Percentiles rank a stretch among this genome's conserved stretches.
phyloP scores from a whole-genome alignment of 2,888 invertebrate genomes.

The Amiota minor region DNA sequence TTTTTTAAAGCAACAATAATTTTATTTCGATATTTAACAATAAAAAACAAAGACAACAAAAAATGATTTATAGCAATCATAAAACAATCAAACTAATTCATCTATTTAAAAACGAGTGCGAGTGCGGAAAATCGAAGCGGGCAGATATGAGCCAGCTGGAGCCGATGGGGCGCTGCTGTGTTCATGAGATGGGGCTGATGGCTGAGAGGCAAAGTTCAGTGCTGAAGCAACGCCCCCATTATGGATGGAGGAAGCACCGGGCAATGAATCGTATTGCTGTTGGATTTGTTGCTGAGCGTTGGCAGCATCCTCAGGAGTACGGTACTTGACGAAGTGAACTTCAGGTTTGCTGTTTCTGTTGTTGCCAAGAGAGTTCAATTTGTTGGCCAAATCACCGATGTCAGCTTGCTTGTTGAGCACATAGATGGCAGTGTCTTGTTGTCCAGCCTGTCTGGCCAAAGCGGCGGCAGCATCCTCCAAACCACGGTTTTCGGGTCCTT shows the following conservation, averaged over 20 bases:
- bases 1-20: conserved; percentile 12
- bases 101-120: conserved; percentile 43
- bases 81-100: background rate
- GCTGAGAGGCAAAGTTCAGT: conserved; percentile 54
- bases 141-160: conserved; percentile 57
- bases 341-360: conserved; percentile 58
- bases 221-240: conserved; percentile 63
- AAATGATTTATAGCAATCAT: conserved; percentile 3
- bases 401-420: conserved; percentile 64
- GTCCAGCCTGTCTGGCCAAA: conserved; percentile 56
- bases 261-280: conserved; percentile 54
- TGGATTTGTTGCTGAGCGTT: conserved; percentile 56
- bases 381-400: conserved; percentile 53
- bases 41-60: background rate
- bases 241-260: conserved; percentile 51
- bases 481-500: conserved; percentile 58
- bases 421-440: conserved; percentile 64
- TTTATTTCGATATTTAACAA: conserved; percentile 22
- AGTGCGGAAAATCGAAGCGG: conserved; percentile 57
- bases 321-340: conserved; percentile 61
- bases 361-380: conserved; percentile 51
- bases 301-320: conserved; percentile 57
- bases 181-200: conserved; percentile 37
- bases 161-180: conserved; percentile 35
- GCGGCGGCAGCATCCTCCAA: conserved; percentile 57